Evolutionary conservation across 2,797 vertebrate species (phyloP), one percentile per base, ranked within the genome.

Genomic region (Cheirogaleus major): DNA sequence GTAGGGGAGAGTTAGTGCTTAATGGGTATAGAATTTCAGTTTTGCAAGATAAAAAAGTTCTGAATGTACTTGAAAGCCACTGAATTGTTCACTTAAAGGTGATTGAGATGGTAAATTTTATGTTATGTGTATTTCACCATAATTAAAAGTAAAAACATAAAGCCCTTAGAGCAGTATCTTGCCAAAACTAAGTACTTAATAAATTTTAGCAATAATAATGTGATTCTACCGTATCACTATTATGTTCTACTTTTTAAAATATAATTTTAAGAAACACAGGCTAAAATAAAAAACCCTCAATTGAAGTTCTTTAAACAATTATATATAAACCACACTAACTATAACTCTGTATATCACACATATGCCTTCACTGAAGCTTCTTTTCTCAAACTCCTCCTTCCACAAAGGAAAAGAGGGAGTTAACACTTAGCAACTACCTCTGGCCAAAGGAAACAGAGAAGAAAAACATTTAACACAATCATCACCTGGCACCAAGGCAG

Each of bases 301-400:
- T 69, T 93, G 41, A 84, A 79, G 67, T 55, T 82, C 57, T 82
- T 94, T 80, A 35, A 65, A 59, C 50, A 63, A 84, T 72, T 90
- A 73, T 81, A 52, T n/a, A 82, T 32, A 22, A 89, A 80, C 41
- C 55, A 50, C 38, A 55, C 7, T 45, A 73, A 96, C 23, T 83
- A 35, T 72, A 57, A 57, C 52, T 63, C 55, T 38, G 4, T 32
- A 35, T 25, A 81, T 22, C n/a, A 69, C 10, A 85, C 57, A 59
- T 59, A 27, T 45, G 27, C 18, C 48, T 43, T 69, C 82, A 52
- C 17, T n/a, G 12, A 78, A 89, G 55, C 25, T 59, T 86, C 50
- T 80, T 65, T 93, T 91, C 65, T 86, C 61, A 88, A 90, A 86
- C 18, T 18, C 6, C 10, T 75, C 30, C 38, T 45, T 93, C 78